A percentile compares a stretch with the other conserved stretches of the same genome.
Conservation (phyloP, 1,140 invertebrate genomes). For the Metaphire vulgaris region DNA sequence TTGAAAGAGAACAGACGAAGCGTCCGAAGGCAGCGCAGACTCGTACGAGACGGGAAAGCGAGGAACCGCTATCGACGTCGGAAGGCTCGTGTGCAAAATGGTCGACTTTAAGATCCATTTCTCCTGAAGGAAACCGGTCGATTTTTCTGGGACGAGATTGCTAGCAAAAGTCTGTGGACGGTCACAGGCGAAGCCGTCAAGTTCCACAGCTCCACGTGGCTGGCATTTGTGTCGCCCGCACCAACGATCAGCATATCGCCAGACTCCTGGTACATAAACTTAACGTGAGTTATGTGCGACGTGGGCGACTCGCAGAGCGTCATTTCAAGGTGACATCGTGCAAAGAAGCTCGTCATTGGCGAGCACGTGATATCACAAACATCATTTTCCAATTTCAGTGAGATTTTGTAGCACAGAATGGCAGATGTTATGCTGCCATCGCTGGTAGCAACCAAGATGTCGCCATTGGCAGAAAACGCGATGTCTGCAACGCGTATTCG, state of each 20-base stretch:
- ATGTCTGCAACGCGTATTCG: constrained; percentile 69
- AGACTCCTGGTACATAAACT: constrained; percentile 73
- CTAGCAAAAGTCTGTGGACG: constrained; percentile 67
- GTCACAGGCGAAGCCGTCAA: constrained; percentile 69
- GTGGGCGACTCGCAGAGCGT: constrained; percentile 34
- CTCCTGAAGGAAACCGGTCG: constrained; percentile 56
- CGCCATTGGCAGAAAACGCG: constrained; percentile 57
- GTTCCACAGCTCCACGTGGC: constrained; percentile 78
- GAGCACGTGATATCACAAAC: constrained; percentile 59
- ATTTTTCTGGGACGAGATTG: constrained; percentile 54
- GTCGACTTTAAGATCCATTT: constrained; percentile 61
- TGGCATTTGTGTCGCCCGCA: constrained; percentile 55
- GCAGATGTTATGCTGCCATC: constrained; percentile 64
- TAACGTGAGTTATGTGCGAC: constrained; percentile 59
- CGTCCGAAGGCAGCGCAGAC: constrained; percentile 62
- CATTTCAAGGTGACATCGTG: constrained; percentile 57
- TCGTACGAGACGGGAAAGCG: constrained; percentile 40
- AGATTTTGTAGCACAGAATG: constrained; percentile 69
- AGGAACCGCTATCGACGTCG: constrained; percentile 44
- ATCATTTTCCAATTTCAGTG: constrained; percentile 53
- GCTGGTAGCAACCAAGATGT: constrained; percentile 67
- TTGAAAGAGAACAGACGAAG: constrained; percentile 59
- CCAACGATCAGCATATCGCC: constrained; percentile 68
- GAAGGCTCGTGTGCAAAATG: constrained; percentile 38
- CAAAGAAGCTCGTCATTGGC: constrained; percentile 72